Base-by-base conservation (phyloP, 2,797 vertebrate genomes). In the Mallotus villosus region DNA sequence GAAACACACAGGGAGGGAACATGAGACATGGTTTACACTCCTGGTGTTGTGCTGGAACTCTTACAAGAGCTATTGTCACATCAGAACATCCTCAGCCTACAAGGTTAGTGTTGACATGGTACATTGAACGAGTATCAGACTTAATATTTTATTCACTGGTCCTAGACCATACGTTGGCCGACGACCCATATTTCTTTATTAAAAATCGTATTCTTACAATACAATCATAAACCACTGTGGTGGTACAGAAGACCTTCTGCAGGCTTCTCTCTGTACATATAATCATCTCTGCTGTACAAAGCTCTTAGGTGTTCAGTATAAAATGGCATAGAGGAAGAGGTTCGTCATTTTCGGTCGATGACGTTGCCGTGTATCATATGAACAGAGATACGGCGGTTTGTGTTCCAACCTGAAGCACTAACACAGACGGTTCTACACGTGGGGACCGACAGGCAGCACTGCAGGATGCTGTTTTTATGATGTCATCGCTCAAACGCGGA, bases 301-400 rank as follows among this genome's bases (percentile, higher is more conserved):
- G 69, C 16, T n/a, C 32, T 21, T 77, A 37, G 16, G 37, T 9
- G 73, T 49, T 4, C n/a, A 66, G 64, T 61, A 11, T 61, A 70
- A 72, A 72, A 72, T 24, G 21, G 53, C 27, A 57, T 24, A 64
- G 49, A 64, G 51, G 46, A 70, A 21, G n/a, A 27, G 12, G 12
- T 17, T 21, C 19, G 58, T 22, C 22, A 25, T 17, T 55, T 55
- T 55, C n/a, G 51, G 51, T 17, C 5, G 51, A 55, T 55, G 51
- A 55, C 51, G 4, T 46, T 46, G 41, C 41, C 12, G 41, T 55
- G 51, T 55, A n/a, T n/a, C 16, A 3, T 55, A 55, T 55, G 51
- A 55, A 5, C 19, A n/a, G 51, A 55, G 19, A n/a, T 17, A 55
- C 51, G 19, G 41, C 41, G 12, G 41, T 46, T 46, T 46, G 41